Evolutionary conservation across 2,888 invertebrate species (phyloP), one percentile per base, ranked within the genome.

Genomic region (Pterostichus niger): DNA sequence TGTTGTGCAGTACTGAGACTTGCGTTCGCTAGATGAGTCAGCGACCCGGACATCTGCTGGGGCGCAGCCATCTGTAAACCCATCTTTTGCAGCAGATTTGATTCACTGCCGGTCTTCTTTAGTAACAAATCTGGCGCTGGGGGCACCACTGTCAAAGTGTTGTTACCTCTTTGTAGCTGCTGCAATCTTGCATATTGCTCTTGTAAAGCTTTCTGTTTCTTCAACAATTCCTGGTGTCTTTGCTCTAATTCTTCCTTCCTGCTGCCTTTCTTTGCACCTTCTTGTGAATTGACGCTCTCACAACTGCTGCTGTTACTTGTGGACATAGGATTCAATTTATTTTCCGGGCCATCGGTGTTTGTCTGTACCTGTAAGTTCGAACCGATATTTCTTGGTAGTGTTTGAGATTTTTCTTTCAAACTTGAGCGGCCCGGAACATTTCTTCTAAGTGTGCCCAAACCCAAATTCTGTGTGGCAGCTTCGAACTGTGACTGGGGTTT

Each of bases 161-260:
- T 93, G 0, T 94, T 94, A 86, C 95, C 94, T 85, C 96, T 93
- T 88, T 97, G 97, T 85, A 97, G 92, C 90, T 96, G 95, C 89
- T 98, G 97, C 84, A 98, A 90, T 24, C 97, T 93, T 15, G 96
- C 96, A 89, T 97, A 98, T 88, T 98, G 98, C 87, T 98, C 97
- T 88, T 98, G 97, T 17, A 98, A 91, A 15, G 96, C 95, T 86
- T 94, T 95, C 88, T 98, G 98, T 87, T 97, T 97, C 85, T 95
- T 94, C 11, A 98, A 90, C 31, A 98, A 91, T 88, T 98, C 97
- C 88, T 97, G 96, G 88, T 98, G 98, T 4, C 97, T 93, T 87
- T 95, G 95, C 88, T 97, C 97, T 77, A 98, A 91, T 76, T 95
- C 93, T 84, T 95, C 93, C 87, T 96, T 96, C 0, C 96, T 92